Evolutionary conservation across 2,797 vertebrate species (phyloP).

Genomic region (Serranus cabrilla): DNA sequence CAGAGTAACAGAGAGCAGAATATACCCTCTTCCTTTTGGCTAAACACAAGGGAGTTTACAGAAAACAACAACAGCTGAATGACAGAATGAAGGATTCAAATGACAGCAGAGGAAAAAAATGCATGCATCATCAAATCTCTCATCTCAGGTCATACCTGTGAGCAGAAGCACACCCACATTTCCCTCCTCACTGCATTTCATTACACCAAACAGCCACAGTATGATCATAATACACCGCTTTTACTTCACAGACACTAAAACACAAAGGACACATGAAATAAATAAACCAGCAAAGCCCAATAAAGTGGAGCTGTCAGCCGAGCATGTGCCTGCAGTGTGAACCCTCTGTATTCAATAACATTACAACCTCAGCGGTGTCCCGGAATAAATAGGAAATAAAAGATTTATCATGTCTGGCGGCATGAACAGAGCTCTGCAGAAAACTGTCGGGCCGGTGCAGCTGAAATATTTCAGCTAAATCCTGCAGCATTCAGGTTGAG

Average conservation of each 20-base stretch:
- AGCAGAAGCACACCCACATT: constrained; percentile 18
- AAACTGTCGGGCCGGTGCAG: constrained; percentile 32
- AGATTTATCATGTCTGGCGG: constrained; percentile 71
- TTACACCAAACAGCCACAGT: constrained; percentile 14
- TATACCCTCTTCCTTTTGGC: background rate
- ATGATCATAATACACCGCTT: constrained; percentile 5
- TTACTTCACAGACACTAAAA: constrained; percentile 23
- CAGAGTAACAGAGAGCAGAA: background rate
- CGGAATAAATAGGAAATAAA: constrained; percentile 75
- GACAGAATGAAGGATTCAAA: constrained; percentile 5
- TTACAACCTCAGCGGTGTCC: constrained; percentile 37
- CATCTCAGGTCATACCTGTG: constrained; percentile 20
- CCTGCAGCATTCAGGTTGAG: constrained; percentile 51
- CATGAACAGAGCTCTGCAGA: constrained; percentile 49
- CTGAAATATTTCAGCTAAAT: constrained; percentile 48
- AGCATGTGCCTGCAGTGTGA: constrained; percentile 49
- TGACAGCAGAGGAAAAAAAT: constrained; percentile 10
- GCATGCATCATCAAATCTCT: constrained; percentile 26
- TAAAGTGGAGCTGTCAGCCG: constrained; percentile 44
- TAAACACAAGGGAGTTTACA: background rate
- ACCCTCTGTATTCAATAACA: constrained; percentile 22
- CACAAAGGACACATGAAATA: constrained; percentile 39
- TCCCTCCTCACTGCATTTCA: constrained; percentile 36
- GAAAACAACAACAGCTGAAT: constrained; percentile 11
- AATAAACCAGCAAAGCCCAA: constrained; percentile 47